phyloP scores from a whole-genome alignment of 1,140 invertebrate species.

The Oncopodura yosiiana region DNA sequence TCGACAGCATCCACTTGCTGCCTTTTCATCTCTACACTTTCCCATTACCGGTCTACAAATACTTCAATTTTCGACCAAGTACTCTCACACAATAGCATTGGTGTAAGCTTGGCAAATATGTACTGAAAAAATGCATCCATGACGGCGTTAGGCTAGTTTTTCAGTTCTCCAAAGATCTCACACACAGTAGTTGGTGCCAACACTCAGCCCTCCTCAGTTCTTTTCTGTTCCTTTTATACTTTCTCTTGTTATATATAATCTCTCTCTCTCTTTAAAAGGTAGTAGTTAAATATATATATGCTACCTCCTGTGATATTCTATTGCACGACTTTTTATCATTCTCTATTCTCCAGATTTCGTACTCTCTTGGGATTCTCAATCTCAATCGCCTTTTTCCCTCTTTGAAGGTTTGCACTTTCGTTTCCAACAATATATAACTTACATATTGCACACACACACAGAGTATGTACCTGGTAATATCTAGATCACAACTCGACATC shows the following conservation, averaged over 20 bases:
- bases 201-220: not conserved
- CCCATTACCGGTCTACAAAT: constrained; percentile 33
- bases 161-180: not conserved
- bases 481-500: no score
- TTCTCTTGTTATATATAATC: not conserved
- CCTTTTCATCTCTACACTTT: constrained; percentile 32
- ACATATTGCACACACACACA: no score
- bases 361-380: constrained; percentile 3
- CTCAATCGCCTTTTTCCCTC: no score
- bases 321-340: not conserved
- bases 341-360: not conserved
- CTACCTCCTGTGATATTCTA: not conserved
- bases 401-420: no score
- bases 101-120: constrained; percentile 19
- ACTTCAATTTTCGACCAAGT: constrained; percentile 32
- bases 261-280: not conserved
- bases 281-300: not conserved
- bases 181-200: not conserved
- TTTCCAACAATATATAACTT: no score
- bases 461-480: no score
- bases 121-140: constrained; percentile 15
- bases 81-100: constrained; percentile 18
- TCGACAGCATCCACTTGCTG: constrained; percentile 31
- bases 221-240: not conserved
- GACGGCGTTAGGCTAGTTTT: not conserved